phyloP scores from a whole-genome alignment of 2,113 vertebrate species.

The Gopherus evgoodei region DNA sequence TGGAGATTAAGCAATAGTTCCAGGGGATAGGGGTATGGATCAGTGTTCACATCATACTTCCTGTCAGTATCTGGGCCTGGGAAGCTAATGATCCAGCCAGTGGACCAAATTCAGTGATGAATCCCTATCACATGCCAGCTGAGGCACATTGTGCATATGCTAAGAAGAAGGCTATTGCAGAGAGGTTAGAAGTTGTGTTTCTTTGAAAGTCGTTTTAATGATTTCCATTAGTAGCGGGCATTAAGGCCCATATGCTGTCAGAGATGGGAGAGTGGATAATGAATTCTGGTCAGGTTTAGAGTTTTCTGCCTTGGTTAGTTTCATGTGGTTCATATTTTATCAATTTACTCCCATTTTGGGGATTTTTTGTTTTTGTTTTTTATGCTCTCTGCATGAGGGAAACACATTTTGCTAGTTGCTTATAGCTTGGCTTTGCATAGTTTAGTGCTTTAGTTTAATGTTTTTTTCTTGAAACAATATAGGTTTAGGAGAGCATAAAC shows the following conservation, averaged over 20 bases:
- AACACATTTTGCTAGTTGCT: not conserved
- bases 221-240: not conserved
- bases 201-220: not conserved
- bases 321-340: not conserved
- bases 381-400: not conserved
- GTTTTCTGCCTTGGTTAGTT: not conserved
- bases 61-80: too few species aligned
- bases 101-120: too few species aligned
- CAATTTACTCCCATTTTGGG: not conserved
- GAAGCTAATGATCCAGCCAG: too few species aligned
- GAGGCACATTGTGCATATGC: too few species aligned
- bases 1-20: not conserved
- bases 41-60: too few species aligned
- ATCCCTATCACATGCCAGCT: too few species aligned
- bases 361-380: not conserved
- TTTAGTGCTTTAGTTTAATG: constrained; percentile 13
- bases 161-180: not conserved
- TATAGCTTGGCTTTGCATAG: constrained; percentile 13
- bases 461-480: constrained; percentile 16
- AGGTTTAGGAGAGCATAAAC: not conserved
- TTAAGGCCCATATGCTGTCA: not conserved
- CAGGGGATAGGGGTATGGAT: too few species aligned
- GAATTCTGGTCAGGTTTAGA: not conserved
- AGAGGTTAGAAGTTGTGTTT: not conserved
- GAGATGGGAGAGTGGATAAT: not conserved